Evolutionary conservation across 1,140 invertebrate species (phyloP), one percentile per base, ranked within the genome.

Genomic region (Drosophila serrata): DNA sequence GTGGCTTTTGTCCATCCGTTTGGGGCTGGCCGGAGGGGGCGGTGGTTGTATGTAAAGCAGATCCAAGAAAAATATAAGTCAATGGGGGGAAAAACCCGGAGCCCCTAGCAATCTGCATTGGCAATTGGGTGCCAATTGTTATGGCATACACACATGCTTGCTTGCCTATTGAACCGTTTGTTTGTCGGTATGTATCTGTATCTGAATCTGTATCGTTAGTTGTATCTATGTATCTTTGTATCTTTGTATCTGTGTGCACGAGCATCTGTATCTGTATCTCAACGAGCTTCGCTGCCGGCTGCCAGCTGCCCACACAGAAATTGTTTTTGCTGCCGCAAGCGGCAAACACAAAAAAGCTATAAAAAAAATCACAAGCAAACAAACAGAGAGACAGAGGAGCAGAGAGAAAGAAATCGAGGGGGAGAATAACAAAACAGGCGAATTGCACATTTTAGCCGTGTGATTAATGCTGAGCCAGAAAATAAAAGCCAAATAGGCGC

Each of bases 221-320:
- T 13, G 6, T 27, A 19, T 29, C 33, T 46, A 22, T 33, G 39
- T 70, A 40, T 55, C 15, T 19, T 12, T 43, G 11, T 49, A 67
- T 43, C 43, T 31, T 11, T 49, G 31, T 13, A 11, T 29, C 13
- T 7, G 7, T 51, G 13, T 19, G 27, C 13, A 27, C 12, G 62
- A 42, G 40, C 45, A 37, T 45, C 35, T n/a, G 13, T 43, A 45
- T 42, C 53, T 72, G 40, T 49, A 59, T 73, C 40, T 46, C n/a
- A 62, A 39, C 37, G 31, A 58, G 27, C 40, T 46, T n/a, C 13
- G 33, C 49, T 42, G 46, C 62, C 65, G 51, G 61, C 24, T 24
- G 24, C 65, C 65, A 72, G 68, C 68, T 70, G 68, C 68, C 68
- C 68, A 70, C 68, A 48, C 68, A 72, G 15, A 72, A 46, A 48